Percentiles rank a stretch among this genome's conserved stretches.
These are phyloP conservation scores for Geophilus truncorum DNA, from an alignment of 2,888 invertebrate species.

Conservation along the genomic window DNA sequence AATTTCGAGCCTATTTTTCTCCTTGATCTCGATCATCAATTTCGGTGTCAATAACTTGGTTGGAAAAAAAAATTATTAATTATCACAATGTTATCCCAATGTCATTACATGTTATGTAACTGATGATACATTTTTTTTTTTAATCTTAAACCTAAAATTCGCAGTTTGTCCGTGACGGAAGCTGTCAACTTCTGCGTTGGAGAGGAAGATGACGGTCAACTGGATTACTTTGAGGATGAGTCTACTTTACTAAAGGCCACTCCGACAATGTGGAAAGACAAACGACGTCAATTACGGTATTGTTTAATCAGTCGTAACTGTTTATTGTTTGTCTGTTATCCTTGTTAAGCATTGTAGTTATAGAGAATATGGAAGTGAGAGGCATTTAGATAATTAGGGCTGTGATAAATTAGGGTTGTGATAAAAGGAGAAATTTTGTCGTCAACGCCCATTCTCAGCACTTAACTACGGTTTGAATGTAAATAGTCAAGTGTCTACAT, in stretches of 20 bases:
- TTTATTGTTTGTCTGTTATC: too few species aligned
- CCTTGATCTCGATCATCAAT: too few species aligned
- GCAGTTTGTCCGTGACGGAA: not conserved
- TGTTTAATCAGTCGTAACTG: too few species aligned
- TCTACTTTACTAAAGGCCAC: not conserved
- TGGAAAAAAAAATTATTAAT: too few species aligned
- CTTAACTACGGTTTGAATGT: too few species aligned
- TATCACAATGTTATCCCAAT: not conserved
- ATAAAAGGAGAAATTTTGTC: not conserved
- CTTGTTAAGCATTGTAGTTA: too few species aligned
- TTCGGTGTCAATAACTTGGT: too few species aligned
- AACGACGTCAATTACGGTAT: not conserved
- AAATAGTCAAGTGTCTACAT: too few species aligned
- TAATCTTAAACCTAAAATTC: not conserved
- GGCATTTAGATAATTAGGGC: too few species aligned
- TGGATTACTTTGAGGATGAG: not conserved
- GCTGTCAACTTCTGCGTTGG: not conserved
- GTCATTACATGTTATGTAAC: not conserved
- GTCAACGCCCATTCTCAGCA: not conserved
- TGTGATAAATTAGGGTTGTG: not conserved
- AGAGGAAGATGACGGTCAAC: not conserved
- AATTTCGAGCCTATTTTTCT: not conserved
- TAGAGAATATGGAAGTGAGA: too few species aligned
- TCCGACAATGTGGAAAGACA: conserved; percentile 2
- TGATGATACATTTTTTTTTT: not conserved